phyloP scores from a whole-genome alignment of 2,797 vertebrate species.

The Poecile montanus region DNA sequence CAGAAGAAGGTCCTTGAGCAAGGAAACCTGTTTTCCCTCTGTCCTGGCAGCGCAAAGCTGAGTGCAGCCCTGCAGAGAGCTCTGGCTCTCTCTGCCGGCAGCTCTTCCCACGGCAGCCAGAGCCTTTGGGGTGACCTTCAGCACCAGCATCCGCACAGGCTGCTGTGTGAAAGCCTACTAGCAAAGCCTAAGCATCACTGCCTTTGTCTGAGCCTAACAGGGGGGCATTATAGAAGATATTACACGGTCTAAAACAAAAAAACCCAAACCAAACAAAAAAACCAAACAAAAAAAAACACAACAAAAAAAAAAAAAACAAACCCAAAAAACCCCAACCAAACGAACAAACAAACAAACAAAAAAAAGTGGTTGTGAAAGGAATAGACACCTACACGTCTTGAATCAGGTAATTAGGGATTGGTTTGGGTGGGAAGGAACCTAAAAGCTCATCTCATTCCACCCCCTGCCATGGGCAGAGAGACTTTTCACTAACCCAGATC shows the following conservation, averaged over 20 bases:
- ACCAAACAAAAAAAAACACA: too few species aligned
- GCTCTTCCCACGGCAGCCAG: neutral
- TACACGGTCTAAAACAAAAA: neutral
- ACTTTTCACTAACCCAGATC: too few species aligned
- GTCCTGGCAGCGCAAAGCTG: accelerated
- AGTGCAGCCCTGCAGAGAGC: neutral
- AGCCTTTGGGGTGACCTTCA: neutral
- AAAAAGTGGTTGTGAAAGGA: neutral
- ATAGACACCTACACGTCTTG: neutral
- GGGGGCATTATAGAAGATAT: neutral
- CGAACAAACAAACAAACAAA: neutral
- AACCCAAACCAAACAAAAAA: neutral
- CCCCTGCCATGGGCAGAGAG: neutral
- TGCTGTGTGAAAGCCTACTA: accelerated
- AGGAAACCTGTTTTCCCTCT: neutral
- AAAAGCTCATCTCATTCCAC: neutral
- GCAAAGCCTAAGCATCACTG: accelerated
- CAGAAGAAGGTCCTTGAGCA: neutral
- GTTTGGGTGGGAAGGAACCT: neutral
- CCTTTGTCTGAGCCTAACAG: accelerated
- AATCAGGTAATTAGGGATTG: neutral
- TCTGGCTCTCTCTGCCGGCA: slow-evolving; percentile 51
- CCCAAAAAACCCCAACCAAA: neutral
- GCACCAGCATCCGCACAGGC: accelerated
- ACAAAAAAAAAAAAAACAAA: neutral